These are phyloP conservation scores for Panthera leo DNA, from an alignment of 2,113 vertebrate genomes.

Conservation along the genomic window DNA sequence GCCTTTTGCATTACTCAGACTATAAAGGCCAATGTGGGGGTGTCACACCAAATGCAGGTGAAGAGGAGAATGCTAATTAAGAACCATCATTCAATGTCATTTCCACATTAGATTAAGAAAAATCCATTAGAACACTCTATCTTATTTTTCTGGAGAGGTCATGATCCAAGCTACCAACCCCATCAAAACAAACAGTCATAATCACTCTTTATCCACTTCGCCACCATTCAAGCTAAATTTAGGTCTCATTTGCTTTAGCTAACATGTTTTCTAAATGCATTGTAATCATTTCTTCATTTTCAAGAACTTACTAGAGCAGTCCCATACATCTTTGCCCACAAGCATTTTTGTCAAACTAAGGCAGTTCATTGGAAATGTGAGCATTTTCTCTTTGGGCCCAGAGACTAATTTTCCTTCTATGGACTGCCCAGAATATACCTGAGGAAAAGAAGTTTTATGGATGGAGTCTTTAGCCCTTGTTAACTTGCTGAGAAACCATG, in stretches of 20 bases:
- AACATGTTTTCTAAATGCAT: neutral
- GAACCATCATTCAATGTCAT: conserved; percentile 71
- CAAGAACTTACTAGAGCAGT: neutral
- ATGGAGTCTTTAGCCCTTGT: neutral
- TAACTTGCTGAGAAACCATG: neutral
- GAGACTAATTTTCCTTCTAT: neutral
- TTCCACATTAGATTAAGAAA: conserved; percentile 67
- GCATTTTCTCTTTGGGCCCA: neutral
- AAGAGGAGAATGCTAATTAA: conserved; percentile 76
- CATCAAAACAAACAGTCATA: conserved; percentile 71
- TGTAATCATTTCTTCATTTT: neutral
- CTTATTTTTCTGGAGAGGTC: conserved; percentile 78
- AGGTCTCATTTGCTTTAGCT: conserved; percentile 53
- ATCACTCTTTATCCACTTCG: conserved; percentile 76
- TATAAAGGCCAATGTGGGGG: neutral
- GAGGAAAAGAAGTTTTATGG: neutral
- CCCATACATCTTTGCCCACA: conserved; percentile 32
- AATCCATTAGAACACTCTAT: conserved; percentile 53
- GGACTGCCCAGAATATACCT: neutral
- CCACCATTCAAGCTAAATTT: conserved; percentile 65
- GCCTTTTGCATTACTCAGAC: conserved; percentile 16
- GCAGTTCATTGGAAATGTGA: neutral
- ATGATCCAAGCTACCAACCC: conserved; percentile 74
- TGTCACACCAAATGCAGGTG: conserved; percentile 45
- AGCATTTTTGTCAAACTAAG: neutral